Percentiles rank a stretch among this genome's conserved stretches.
Conservation (phyloP, 2,113 vertebrate species). For the Alligator sinensis region DNA sequence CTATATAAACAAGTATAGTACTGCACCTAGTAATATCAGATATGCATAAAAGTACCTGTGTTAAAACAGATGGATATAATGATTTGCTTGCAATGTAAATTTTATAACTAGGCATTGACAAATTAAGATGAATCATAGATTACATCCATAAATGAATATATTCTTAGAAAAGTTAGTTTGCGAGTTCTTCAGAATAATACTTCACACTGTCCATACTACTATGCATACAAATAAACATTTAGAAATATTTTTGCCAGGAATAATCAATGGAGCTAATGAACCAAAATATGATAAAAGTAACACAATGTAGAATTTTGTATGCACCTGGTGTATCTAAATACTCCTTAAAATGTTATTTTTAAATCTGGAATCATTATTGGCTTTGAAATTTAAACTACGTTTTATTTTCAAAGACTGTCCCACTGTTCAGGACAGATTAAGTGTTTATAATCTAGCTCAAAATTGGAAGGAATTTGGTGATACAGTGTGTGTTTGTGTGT, state of each 20-base stretch:
- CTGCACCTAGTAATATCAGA: conserved; percentile 10
- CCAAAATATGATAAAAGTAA: not conserved
- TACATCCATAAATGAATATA: not conserved
- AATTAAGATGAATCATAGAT: not conserved
- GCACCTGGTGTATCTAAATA: not conserved
- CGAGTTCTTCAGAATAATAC: conserved; percentile 9
- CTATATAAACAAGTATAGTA: conserved; percentile 27
- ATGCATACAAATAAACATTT: not conserved
- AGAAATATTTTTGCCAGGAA: not conserved
- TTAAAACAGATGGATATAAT: not conserved
- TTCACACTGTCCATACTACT: not conserved
- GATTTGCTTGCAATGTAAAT: not conserved
- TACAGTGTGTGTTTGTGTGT: not conserved
- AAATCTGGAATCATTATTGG: not conserved
- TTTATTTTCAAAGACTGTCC: accelerated
- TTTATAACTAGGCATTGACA: not conserved
- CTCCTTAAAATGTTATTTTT: not conserved
- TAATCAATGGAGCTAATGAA: not conserved
- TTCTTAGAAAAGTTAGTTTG: not conserved
- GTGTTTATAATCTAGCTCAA: accelerated
- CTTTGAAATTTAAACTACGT: not conserved
- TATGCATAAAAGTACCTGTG: conserved; percentile 6
- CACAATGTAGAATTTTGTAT: not conserved
- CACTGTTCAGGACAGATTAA: not conserved
- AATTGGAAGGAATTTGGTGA: not conserved